A percentile compares a stretch with the other conserved stretches of the same genome.
Evolutionary conservation across 1,140 invertebrate species (phyloP).

Genomic region (Drosophila parvula): DNA sequence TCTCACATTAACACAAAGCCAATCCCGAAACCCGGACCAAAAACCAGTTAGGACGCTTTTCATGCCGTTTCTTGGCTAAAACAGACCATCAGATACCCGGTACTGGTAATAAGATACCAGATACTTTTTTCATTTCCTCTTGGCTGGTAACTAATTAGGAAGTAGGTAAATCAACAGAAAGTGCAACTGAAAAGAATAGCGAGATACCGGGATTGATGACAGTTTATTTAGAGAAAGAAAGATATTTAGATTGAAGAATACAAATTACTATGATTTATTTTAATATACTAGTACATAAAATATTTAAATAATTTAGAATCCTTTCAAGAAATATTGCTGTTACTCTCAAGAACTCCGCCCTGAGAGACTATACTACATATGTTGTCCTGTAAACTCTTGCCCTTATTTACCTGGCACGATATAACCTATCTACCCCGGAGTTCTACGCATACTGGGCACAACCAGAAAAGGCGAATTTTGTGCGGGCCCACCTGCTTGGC

Average conservation of each 20-base stretch:
- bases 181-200: not conserved
- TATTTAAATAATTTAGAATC: no score
- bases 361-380: not conserved
- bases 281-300: no score
- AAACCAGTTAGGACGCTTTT: constrained; percentile 30
- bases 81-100: constrained; percentile 35
- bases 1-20: constrained; percentile 70
- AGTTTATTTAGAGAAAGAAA: not conserved
- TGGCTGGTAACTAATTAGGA: constrained; percentile 11
- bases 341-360: fast-evolving
- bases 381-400: not conserved
- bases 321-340: not conserved
- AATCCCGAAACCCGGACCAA: constrained; percentile 29
- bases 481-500: constrained; percentile 54
- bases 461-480: constrained; percentile 30
- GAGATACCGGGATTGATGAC: not conserved
- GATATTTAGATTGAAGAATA: not conserved
- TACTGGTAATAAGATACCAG: not conserved
- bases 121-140: constrained; percentile 15
- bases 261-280: no score
- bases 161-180: constrained; percentile 12
- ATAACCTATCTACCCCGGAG: constrained; percentile 15
- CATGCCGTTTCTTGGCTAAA: not conserved
- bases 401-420: not conserved
- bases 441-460: constrained; percentile 9